Evolutionary conservation across 1,140 invertebrate genomes (phyloP), one percentile per base, ranked within the genome.

Genomic region (Coelopa frigida): DNA sequence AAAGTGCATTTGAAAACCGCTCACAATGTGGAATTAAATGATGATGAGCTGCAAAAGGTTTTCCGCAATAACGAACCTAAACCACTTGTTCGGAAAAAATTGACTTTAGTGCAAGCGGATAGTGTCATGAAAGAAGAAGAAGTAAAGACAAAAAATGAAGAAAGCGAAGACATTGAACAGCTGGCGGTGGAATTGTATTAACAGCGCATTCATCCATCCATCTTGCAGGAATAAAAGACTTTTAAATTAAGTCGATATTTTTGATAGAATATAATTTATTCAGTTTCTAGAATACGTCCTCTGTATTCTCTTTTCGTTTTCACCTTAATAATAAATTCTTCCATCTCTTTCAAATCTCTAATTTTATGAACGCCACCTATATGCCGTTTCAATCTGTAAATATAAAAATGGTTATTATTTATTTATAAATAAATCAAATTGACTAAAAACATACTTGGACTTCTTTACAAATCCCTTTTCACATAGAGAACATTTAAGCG

Each of bases 1-100:
- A 48, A 48, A 31, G 32, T 48, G 3, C 46, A 48, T 38, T 41
- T 48, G 12, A 42, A 48, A 48, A 29, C 22, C 10, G 23, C 40
- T 10, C 46, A 48, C 23, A n/a, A 35, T 8, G 29, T 26, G 5
- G 46, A 48, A 24, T 24, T 42, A 1, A 23, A 29, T 12, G 26
- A 43, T 3, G 17, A 37, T 18, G 46, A 48, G 21, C n/a, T 48
- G 7, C 17, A 22, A 31, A 42, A 42, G 17, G 23, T 43, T 10
- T 26, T 20, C 15, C 36, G 27, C 35, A 37, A 18, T 4, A 22
- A 32, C 42, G 31, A 24, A n/a, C 32, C 31, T 18, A 48, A 43
- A 26, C 27, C 29, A 21, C 33, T 43, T 24, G 26, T 27, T 10
- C 15, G 32, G 14, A 48, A 43, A 36, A 35, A 48, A 18, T 36